A percentile compares a stretch with the other conserved stretches of the same genome.
phyloP scores from a whole-genome alignment of 2,888 invertebrate species.

The Atherix ibis region DNA sequence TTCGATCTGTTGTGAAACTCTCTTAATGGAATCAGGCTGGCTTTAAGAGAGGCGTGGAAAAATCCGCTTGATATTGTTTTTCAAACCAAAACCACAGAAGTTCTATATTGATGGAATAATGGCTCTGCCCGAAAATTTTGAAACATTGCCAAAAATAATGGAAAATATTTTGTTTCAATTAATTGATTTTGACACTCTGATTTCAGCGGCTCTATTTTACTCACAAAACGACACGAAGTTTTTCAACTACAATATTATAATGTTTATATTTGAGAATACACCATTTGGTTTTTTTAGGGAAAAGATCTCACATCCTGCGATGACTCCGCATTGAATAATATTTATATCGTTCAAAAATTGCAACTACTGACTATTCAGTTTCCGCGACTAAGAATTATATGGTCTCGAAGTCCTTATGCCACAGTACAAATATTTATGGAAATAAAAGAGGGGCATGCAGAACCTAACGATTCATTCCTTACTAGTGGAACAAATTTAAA shows the following conservation, averaged over 20 bases:
- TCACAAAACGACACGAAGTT: too few species aligned
- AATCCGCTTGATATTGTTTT: too few species aligned
- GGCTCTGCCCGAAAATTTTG: background rate
- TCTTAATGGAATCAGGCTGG: too few species aligned
- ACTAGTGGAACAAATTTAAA: slow-evolving; percentile 54
- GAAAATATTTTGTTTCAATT: background rate
- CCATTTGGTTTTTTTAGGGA: slow-evolving; percentile 38
- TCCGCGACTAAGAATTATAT: slow-evolving; percentile 79
- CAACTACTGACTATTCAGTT: slow-evolving; percentile 90
- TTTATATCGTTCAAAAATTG: slow-evolving; percentile 71
- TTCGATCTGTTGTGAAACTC: too few species aligned
- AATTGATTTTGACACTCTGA: background rate
- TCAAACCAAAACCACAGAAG: too few species aligned
- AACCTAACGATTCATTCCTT: slow-evolving; percentile 62
- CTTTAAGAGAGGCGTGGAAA: too few species aligned
- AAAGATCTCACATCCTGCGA: slow-evolving; percentile 63
- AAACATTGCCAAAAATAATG: background rate
- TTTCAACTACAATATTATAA: too few species aligned
- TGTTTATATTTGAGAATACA: too few species aligned
- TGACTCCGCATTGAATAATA: slow-evolving; percentile 45
- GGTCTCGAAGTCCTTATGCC: slow-evolving; percentile 94
- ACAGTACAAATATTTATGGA: slow-evolving; percentile 93
- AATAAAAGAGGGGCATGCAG: slow-evolving; percentile 71
- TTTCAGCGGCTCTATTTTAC: too few species aligned
- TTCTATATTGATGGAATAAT: too few species aligned